These are phyloP conservation scores for Pararge aegeria DNA, from an alignment of 1,140 invertebrate species.

Conservation along the genomic window DNA sequence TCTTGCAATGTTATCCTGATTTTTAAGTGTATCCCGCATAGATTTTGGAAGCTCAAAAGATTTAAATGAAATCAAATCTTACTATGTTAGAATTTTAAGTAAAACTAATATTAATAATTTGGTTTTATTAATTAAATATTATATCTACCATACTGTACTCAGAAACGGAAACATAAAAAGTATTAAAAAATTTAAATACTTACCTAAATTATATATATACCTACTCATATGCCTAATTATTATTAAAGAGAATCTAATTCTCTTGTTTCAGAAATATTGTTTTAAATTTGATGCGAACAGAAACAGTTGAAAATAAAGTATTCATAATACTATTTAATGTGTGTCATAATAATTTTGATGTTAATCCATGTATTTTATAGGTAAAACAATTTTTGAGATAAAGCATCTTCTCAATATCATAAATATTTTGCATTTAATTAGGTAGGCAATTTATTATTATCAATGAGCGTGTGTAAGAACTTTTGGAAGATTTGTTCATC, in stretches of 20 bases:
- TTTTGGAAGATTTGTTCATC: too few species aligned
- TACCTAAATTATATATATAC: too few species aligned
- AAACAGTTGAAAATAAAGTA: background rate
- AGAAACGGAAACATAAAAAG: background rate
- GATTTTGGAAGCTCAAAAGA: slow-evolving; percentile 6
- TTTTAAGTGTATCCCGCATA: slow-evolving; percentile 2
- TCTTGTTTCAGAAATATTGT: background rate
- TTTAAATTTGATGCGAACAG: background rate
- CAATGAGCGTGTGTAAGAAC: too few species aligned
- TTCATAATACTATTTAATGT: background rate
- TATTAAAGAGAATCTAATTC: slow-evolving; percentile 24
- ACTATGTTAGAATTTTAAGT: slow-evolving; percentile 5
- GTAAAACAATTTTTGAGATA: background rate
- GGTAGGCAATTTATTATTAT: too few species aligned
- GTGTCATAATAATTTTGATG: background rate
- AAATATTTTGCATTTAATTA: background rate
- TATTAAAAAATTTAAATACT: background rate
- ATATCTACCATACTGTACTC: background rate
- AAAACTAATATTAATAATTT: background rate
- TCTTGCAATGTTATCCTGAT: background rate
- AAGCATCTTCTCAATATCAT: background rate
- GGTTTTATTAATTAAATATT: background rate
- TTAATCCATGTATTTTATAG: background rate
- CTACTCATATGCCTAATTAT: too few species aligned
- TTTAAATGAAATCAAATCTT: background rate